Evolutionary conservation across 2,113 vertebrate species (phyloP).

Genomic region (Lampris incognitus): DNA sequence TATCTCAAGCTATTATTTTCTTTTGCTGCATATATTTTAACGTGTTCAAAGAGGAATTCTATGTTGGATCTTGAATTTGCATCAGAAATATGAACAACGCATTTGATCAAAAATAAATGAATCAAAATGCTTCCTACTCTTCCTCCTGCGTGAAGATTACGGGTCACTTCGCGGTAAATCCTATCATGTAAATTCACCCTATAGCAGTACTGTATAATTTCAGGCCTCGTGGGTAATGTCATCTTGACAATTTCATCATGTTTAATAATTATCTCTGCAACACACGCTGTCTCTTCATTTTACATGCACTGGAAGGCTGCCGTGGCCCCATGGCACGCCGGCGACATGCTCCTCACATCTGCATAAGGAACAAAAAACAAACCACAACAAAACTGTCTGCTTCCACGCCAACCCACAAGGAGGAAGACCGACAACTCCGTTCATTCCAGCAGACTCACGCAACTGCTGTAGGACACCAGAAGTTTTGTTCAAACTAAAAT

Average conservation of each 20-base stretch:
- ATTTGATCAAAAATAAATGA: no score
- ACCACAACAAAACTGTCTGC: not conserved
- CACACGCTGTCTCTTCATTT: constrained; percentile 11
- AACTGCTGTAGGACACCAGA: not conserved
- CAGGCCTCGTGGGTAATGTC: constrained; percentile 17
- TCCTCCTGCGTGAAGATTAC: no score
- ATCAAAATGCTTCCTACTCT: no score
- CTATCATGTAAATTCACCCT: not conserved
- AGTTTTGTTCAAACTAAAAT: constrained; percentile 17
- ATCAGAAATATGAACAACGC: no score
- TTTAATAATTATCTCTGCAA: constrained; percentile 34
- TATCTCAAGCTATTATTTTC: no score
- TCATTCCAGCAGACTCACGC: no score
- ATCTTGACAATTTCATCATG: constrained; percentile 37
- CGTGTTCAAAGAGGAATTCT: no score
- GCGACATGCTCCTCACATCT: not conserved
- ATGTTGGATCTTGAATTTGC: no score
- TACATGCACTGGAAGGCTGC: not conserved
- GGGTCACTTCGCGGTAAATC: not conserved
- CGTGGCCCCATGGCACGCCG: not conserved
- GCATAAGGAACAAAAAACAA: not conserved
- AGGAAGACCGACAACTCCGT: not conserved
- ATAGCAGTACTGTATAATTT: not conserved
- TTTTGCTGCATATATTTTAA: no score
- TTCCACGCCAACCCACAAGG: not conserved